Base-by-base conservation (phyloP, 1,140 invertebrate genomes). In the Coenobita brevimanus region DNA sequence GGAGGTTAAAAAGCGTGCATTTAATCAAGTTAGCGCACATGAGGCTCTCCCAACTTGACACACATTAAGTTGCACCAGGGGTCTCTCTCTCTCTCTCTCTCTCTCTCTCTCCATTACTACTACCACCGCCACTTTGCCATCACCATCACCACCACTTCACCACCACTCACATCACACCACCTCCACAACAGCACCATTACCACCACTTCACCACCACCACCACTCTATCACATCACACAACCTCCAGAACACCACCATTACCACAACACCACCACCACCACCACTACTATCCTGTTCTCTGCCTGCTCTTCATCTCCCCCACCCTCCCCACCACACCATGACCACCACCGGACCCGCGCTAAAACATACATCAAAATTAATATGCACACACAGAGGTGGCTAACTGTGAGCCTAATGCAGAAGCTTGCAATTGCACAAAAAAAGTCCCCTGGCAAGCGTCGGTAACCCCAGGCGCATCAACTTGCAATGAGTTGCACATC, bases 401-500 rank as follows among this genome's bases (percentile, higher is more conserved):
- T 30, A 62, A 54, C 38, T 60, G 24, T 41, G 71, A 62, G 82
- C 50, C 54, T 85, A 76, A 85, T 76, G 82, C 71, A 64, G 27
- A 46, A 85, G 64, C 50, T 15, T 30, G 71, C 82, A 43, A 76
- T 43, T 76, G 62, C 30, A 46, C 21, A 76, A 36, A 43, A 41
- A 60, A 81, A 64, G 17, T 46, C 30, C 60, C 79, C 79, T 76
- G 82, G 82, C 73, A 71, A 85, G 71, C 50, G 27, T 54, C 71
- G 82, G 82, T 62, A 85, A 78, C 82, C 71, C 71, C 24, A 15
- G 17, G 71, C 71, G 82, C 82, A 85, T 85, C 82, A 85, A 85
- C 82, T 85, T 78, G 82, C 82, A 85, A 85, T 85, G 82, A 85
- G 82, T 78, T 85, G 71, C 82, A 85, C 82, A 85, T 75, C 73